A percentile compares a stretch with the other conserved stretches of the same genome.
These are phyloP conservation scores for Synergus itoensis DNA, from an alignment of 2,888 invertebrate genomes.

Conservation along the genomic window DNA sequence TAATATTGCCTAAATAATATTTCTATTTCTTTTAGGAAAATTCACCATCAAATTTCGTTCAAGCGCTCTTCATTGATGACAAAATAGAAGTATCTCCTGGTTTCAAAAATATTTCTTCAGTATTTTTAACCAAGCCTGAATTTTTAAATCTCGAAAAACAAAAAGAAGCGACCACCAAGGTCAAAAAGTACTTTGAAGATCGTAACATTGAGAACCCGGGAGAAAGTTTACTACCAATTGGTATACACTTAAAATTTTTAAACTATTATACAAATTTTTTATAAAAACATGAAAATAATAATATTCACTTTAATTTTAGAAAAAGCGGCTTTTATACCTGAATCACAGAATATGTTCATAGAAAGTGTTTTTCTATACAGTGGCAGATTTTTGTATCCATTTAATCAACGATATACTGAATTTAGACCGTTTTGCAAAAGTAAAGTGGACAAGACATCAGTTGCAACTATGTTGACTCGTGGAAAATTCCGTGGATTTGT, in stretches of 20 bases:
- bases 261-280: background rate
- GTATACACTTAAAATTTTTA: background rate
- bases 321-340: background rate
- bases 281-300: no score
- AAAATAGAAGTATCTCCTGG: constrained; percentile 6
- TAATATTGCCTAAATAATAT: background rate
- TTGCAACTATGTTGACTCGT: constrained; percentile 30
- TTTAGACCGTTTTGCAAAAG: constrained; percentile 7
- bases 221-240: background rate
- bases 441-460: background rate
- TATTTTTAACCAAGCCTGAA: constrained; percentile 22
- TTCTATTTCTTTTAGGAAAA: background rate
- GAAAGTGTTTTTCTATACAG: background rate
- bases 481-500: constrained; percentile 30
- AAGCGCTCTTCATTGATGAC: constrained; percentile 12
- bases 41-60: constrained; percentile 16
- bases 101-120: constrained; percentile 7
- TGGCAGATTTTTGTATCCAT: constrained; percentile 17
- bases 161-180: constrained; percentile 1
- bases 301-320: background rate
- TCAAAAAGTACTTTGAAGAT: constrained; percentile 30
- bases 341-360: background rate
- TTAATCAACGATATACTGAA: constrained; percentile 27
- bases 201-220: background rate
- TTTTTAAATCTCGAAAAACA: constrained; percentile 3